Base-by-base conservation (phyloP, 2,888 invertebrate species). In the Ischnura elegans region DNA sequence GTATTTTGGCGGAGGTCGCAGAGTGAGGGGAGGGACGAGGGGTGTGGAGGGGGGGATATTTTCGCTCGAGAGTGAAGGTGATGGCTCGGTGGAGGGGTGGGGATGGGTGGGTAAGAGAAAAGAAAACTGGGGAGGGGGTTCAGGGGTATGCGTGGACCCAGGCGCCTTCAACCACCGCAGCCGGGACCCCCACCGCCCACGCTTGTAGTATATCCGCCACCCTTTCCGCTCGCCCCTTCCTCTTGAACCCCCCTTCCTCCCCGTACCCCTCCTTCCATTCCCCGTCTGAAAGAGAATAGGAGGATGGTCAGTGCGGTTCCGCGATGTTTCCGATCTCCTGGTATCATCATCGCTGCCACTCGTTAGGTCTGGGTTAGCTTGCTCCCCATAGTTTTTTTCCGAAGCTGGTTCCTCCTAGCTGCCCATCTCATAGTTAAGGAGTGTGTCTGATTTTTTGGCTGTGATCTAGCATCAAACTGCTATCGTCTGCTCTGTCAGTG, bases 61-160 rank as follows among this genome's bases (percentile, higher is more conserved):
- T 90, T 90, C 66, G 90, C 90, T 25, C 90, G 90, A 90, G 90
- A 90, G 90, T 90, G 90, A 90, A 90, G 90, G 90, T 90, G 90
- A 90, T 90, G 61, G 61, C 42, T 51, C 19, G n/a, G 25, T 21
- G 87, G 25, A 42, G 85, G 45, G 42, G 85, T 42, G 36, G 43
- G 36, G 42, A 36, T 16, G 21, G n/a, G 25, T 2, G 51, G 90
- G 61, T 19, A 43, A 42, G 76, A 43, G 90, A 90, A 90, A 76
- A 76, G 76, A 76, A 25, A 90, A 90, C 42, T 55, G 25, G 13
- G 36, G 61, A 2, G 13, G 19, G 61, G 61, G 25, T n/a, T 4
- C 25, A n/a, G 76, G 61, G n/a, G 61, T 25, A n/a, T n/a, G 61
- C 61, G 61, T 61, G 19, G 76, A 36, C 21, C 61, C 21, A 61